Conservation (phyloP, 2,797 vertebrate genomes). For the Apogon hyalosoma region DNA sequence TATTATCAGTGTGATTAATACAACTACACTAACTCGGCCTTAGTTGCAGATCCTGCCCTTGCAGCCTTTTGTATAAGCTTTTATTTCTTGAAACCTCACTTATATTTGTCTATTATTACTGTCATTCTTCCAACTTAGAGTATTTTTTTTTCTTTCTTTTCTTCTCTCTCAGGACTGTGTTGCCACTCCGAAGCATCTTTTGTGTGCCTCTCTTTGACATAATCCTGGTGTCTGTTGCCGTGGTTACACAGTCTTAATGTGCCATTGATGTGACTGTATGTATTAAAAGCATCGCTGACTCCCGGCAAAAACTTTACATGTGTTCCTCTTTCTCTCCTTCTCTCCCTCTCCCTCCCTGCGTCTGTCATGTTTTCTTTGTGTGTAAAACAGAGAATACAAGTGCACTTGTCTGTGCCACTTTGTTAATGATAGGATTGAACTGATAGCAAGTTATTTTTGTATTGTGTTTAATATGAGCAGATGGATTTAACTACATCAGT, state of each 20-base stretch:
- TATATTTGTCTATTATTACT: neutral
- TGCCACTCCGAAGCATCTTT: constrained; percentile 58
- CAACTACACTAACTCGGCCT: constrained; percentile 4
- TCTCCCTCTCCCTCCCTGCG: constrained; percentile 3
- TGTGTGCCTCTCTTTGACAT: constrained; percentile 64
- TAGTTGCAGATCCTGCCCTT: constrained; percentile 21
- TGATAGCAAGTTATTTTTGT: constrained; percentile 38
- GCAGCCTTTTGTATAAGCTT: neutral
- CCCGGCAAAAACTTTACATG: constrained; percentile 54
- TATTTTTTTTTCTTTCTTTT: constrained; percentile 3
- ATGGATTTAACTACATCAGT: constrained; percentile 3
- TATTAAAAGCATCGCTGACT: constrained; percentile 68
- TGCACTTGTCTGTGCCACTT: constrained; percentile 43
- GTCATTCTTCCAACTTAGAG: neutral
- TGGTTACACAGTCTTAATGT: constrained; percentile 80
- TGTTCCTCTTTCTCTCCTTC: constrained; percentile 15
- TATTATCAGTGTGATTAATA: constrained; percentile 6
- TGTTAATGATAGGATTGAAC: constrained; percentile 42
- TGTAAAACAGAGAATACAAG: constrained; percentile 33
- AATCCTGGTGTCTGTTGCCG: constrained; percentile 74
- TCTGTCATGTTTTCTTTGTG: constrained; percentile 36
- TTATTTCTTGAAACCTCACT: constrained; percentile 14
- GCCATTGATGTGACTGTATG: constrained; percentile 72
- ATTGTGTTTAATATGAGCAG: constrained; percentile 17
- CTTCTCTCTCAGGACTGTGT: constrained; percentile 27